phyloP scores from a whole-genome alignment of 2,888 invertebrate genomes.

The Hartigia nigra region DNA sequence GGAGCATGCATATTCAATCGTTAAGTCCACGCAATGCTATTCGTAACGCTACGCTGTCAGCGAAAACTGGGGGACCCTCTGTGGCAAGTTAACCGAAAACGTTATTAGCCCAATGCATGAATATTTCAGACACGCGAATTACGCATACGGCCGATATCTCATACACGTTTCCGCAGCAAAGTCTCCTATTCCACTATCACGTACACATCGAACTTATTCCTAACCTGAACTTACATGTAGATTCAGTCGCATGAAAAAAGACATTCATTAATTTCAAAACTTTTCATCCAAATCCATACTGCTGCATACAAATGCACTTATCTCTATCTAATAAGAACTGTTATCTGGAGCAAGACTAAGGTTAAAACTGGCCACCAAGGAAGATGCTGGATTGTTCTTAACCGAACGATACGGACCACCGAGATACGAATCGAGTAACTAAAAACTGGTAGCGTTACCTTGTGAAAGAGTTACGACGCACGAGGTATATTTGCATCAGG shows the following conservation, averaged over 20 bases:
- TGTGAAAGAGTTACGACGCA: neutral
- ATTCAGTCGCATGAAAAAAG: neutral
- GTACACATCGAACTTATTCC: neutral
- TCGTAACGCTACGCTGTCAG: neutral
- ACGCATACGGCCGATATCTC: neutral
- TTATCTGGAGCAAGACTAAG: neutral
- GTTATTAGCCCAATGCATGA: constrained; percentile 4
- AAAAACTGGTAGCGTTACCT: constrained; percentile 48
- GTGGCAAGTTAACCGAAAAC: constrained; percentile 5
- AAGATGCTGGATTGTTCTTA: neutral
- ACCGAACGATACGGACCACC: constrained; percentile 41
- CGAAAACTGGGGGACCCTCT: neutral
- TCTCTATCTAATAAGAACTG: neutral
- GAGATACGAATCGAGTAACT: constrained; percentile 45
- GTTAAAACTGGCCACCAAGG: neutral
- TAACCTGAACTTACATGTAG: neutral
- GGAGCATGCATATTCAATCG: constrained; percentile 21
- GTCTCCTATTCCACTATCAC: neutral
- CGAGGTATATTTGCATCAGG: neutral
- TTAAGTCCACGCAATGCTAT: neutral
- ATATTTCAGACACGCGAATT: constrained; percentile 2
- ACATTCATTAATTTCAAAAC: neutral
- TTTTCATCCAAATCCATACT: neutral
- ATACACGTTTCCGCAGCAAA: neutral
- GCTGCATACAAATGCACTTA: neutral